These are phyloP conservation scores for Congeria kusceri DNA, from an alignment of 2,888 invertebrate genomes.

Conservation along the genomic window DNA sequence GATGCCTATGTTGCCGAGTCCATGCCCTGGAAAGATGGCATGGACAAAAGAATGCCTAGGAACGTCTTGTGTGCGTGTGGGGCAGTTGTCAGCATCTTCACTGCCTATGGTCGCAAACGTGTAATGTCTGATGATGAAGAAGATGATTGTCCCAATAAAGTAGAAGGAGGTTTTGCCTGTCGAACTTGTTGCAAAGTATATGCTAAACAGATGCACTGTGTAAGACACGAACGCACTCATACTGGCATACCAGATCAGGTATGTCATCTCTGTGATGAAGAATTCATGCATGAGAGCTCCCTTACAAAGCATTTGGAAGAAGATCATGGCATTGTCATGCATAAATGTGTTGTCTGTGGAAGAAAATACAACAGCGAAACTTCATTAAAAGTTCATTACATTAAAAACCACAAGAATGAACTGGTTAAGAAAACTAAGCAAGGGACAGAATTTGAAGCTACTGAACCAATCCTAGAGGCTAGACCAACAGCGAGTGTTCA, in stretches of 20 bases:
- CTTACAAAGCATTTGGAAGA: constrained; percentile 51
- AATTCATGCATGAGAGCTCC: constrained; percentile 52
- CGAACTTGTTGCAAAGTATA: constrained; percentile 34
- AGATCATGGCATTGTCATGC: constrained; percentile 49
- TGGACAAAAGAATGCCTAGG: constrained; percentile 50
- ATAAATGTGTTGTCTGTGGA: constrained; percentile 54
- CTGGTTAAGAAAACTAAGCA: not conserved
- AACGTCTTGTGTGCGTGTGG: constrained; percentile 62
- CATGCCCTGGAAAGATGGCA: constrained; percentile 54
- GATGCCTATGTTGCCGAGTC: constrained; percentile 58
- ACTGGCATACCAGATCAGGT: constrained; percentile 39
- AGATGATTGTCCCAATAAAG: not conserved
- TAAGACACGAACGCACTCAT: constrained; percentile 55
- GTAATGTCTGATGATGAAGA: constrained; percentile 6
- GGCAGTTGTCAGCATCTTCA: constrained; percentile 48
- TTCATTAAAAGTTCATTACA: constrained; percentile 55
- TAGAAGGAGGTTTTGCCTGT: constrained; percentile 31
- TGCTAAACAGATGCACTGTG: constrained; percentile 29
- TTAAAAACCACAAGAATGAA: constrained; percentile 40
- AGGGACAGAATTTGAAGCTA: not conserved
- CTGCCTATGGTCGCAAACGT: constrained; percentile 28
- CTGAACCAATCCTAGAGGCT: not conserved
- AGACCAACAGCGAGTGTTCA: not conserved
- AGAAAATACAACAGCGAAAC: constrained; percentile 47
- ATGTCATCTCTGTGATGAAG: constrained; percentile 49